A percentile compares a stretch with the other conserved stretches of the same genome.
phyloP scores from a whole-genome alignment of 1,140 invertebrate species.

The Ceratoteleas bidentatus region DNA sequence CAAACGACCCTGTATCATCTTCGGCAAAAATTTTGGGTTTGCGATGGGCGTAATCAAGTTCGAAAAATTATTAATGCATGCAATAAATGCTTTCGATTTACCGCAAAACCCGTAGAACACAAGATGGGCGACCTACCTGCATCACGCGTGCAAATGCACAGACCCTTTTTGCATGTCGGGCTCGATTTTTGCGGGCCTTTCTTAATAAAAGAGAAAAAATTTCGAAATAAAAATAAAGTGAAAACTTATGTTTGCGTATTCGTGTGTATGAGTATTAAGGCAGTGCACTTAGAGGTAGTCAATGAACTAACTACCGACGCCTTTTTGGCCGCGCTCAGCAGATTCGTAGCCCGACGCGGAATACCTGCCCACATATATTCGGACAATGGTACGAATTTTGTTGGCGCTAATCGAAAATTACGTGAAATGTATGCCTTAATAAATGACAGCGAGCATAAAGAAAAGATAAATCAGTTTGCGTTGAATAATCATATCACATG shows the following conservation, averaged over 20 bases:
- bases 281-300: neutral
- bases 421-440: conserved; percentile 29
- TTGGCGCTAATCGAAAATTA: conserved; percentile 64
- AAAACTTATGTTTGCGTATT: conserved; percentile 9
- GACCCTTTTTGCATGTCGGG: conserved; percentile 1
- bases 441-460: conserved; percentile 14
- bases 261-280: conserved; percentile 3
- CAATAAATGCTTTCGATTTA: conserved; percentile 1
- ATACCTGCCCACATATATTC: conserved; percentile 40
- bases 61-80: neutral
- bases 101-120: neutral
- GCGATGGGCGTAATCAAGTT: conserved; percentile 7
- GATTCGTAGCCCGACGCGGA: conserved; percentile 9
- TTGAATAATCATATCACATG: conserved; percentile 66
- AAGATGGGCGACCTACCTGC: conserved; percentile 1
- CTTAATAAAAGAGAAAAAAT: conserved; percentile 1
- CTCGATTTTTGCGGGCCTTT: conserved; percentile 2
- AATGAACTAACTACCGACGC: conserved; percentile 18
- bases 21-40: conserved; percentile 7
- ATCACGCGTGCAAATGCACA: neutral
- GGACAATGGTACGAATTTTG: conserved; percentile 75
- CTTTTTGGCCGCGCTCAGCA: conserved; percentile 6
- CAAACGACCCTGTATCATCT: neutral
- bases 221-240: neutral
- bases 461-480: conserved; percentile 17